Conservation (phyloP, 2,888 invertebrate genomes). For the Coenonympha glycerion region DNA sequence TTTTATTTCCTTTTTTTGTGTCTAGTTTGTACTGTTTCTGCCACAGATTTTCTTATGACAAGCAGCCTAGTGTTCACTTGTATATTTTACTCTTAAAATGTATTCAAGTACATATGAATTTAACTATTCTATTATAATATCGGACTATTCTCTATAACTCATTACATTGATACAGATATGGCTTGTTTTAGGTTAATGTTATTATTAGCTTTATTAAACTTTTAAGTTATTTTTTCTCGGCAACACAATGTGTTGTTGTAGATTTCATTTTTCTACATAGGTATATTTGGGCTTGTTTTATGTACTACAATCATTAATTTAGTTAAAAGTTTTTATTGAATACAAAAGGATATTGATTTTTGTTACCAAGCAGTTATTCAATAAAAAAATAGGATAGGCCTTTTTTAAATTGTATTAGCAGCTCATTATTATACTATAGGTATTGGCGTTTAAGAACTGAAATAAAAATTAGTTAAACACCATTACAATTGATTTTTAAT, state of each 20-base stretch:
- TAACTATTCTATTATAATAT: slow-evolving; percentile 31
- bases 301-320: slow-evolving; percentile 65
- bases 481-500: slow-evolving; percentile 30
- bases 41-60: slow-evolving; percentile 30
- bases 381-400: slow-evolving; percentile 69
- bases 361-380: slow-evolving; percentile 75
- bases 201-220: slow-evolving; percentile 69
- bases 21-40: slow-evolving; percentile 28
- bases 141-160: slow-evolving; percentile 41
- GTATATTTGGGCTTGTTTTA: slow-evolving; percentile 64
- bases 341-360: slow-evolving; percentile 72
- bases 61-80: slow-evolving; percentile 46
- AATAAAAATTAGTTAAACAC: slow-evolving; percentile 74
- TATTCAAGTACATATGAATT: slow-evolving; percentile 34
- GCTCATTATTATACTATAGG: slow-evolving; percentile 71
- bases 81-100: slow-evolving; percentile 29
- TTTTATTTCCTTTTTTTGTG: slow-evolving; percentile 43
- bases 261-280: slow-evolving; percentile 37
- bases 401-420: slow-evolving; percentile 75
- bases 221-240: slow-evolving; percentile 65
- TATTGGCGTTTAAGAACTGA: slow-evolving; percentile 76
- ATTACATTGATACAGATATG: slow-evolving; percentile 48
- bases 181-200: slow-evolving; percentile 55
- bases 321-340: slow-evolving; percentile 70
- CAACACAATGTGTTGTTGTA: slow-evolving; percentile 42